These are phyloP conservation scores for Mastigias papua DNA, from an alignment of 30 jellyfish, hydroid and myxozoan species.

Conservation along the genomic window DNA sequence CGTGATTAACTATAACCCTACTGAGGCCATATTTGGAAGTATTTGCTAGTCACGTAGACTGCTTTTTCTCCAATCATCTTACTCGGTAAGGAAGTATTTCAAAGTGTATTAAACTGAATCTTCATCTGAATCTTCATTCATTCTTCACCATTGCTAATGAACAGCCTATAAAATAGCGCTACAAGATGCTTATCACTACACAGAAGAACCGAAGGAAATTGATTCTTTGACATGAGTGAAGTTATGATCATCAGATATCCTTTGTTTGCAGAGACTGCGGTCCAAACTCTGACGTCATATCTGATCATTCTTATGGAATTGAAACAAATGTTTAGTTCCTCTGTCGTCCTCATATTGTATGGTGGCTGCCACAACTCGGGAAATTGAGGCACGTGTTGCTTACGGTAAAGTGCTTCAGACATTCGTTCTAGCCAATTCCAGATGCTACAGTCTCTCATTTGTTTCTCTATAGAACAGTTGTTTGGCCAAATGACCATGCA, in stretches of 20 bases:
- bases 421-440: neutral
- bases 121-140: neutral
- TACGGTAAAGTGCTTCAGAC: neutral
- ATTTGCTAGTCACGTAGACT: neutral
- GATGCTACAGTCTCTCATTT: neutral
- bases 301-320: neutral
- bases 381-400: neutral
- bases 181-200: neutral
- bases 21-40: neutral
- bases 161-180: neutral
- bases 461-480: neutral
- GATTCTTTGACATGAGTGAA: neutral
- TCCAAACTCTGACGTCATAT: neutral
- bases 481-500: neutral
- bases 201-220: conserved; percentile 2
- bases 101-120: neutral
- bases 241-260: neutral
- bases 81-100: neutral
- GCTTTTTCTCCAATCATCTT: neutral
- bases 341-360: neutral
- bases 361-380: neutral
- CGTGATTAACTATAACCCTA: too few relatives aligned
- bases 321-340: neutral
- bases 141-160: neutral
- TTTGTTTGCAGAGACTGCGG: conserved; percentile 7